Conservation (phyloP, 1,140 invertebrate genomes). For the Bilobella aurantiaca region DNA sequence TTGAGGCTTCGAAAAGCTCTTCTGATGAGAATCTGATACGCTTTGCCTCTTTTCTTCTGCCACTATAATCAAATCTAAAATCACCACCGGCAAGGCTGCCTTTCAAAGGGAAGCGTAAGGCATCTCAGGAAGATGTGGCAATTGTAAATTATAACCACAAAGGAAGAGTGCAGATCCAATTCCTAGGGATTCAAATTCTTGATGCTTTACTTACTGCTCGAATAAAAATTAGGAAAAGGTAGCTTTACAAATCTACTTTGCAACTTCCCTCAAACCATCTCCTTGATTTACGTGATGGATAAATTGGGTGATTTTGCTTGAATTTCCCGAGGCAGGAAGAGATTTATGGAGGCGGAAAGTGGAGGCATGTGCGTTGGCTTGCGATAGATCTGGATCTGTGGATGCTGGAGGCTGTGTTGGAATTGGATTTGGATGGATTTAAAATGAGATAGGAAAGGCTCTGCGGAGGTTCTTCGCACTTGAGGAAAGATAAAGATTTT, state of each 20-base stretch:
- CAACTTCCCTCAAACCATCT: too few species aligned
- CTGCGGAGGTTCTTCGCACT: too few species aligned
- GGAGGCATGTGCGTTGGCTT: background rate
- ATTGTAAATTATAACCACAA: background rate
- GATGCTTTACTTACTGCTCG: too few species aligned
- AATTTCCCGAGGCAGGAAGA: constrained; percentile 6
- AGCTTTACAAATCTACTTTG: too few species aligned
- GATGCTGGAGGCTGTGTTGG: background rate
- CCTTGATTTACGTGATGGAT: background rate
- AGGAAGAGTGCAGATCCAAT: background rate
- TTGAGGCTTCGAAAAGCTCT: too few species aligned
- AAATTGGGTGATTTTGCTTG: constrained; percentile 5
- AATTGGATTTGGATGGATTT: background rate
- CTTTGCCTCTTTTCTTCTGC: background rate
- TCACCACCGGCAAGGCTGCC: background rate
- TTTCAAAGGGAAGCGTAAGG: too few species aligned
- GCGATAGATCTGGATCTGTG: background rate
- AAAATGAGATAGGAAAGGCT: too few species aligned
- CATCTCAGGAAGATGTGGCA: too few species aligned
- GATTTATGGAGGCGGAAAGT: background rate
- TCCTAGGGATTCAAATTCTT: too few species aligned
- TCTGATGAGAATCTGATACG: background rate
- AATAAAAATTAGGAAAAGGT: too few species aligned
- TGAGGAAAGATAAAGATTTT: too few species aligned
- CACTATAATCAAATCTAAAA: background rate